Base-by-base conservation (phyloP, 1,140 invertebrate species). In the Bombyx mandarina region DNA sequence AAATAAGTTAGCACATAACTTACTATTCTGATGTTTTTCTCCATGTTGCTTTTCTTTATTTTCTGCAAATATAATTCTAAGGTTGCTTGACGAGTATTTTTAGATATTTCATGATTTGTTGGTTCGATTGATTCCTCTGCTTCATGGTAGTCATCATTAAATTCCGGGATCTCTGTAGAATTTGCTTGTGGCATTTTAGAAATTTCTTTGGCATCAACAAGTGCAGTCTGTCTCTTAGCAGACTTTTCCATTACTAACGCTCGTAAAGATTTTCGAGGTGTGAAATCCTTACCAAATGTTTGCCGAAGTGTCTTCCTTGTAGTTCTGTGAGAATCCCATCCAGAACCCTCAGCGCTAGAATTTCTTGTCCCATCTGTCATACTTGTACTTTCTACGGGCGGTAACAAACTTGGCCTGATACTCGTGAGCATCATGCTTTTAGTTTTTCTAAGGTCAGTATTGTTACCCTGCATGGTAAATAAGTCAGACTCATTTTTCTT, bases 221-320 rank as follows among this genome's bases (percentile, higher is more conserved):
- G 57, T 18, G 54, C 51, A 45, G 65, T 71, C 58, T 75, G 65
- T 18, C 76, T 59, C 63, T 80, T 82, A 0, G 78, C 78, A 0
- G 81, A 77, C 66, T 82, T 79, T 56, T 86, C 80, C 79, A 86
- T 82, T 3, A 86, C 82, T 10, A 86, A 52, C 1, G 82, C 68
- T 18, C 82, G 54, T 54, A 86, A 62, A 9, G 82, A 83, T 62
- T 84, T 86, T 46, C 78, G 63, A 7, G 67, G 73, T n/a, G 76
- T 81, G 45, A 81, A 82, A 63, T 83, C 79, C 67, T 73, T 79
- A 1, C 82, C 82, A 9, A 86, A 76, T 8, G 82, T 86, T 58
- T 82, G 70, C 52, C 81, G 60, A 46, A 86, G 53, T 0, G 80
- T 86, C 68, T 78, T 76, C n/a, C 81, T 65, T 2, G 82, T 86